Conservation (phyloP, 2,888 invertebrate species). For the Eilema caniola region DNA sequence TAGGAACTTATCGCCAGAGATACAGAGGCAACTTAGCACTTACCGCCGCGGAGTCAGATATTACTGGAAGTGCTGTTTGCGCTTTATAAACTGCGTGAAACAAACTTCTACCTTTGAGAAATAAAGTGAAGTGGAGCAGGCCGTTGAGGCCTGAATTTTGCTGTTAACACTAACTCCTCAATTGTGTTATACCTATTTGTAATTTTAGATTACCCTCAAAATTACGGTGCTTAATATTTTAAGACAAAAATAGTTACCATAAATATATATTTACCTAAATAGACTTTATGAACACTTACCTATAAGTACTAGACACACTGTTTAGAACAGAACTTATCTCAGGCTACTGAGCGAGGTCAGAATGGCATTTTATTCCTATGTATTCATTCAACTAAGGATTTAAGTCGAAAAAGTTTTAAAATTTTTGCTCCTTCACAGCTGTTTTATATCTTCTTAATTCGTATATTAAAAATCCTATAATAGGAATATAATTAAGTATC, state of each 20-base stretch:
- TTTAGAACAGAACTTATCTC: too few relatives aligned
- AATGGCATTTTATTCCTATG: too few relatives aligned
- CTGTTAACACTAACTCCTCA: constrained; percentile 5
- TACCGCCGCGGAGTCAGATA: constrained; percentile 49
- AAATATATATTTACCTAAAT: too few relatives aligned
- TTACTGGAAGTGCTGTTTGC: constrained; percentile 48
- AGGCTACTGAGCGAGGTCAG: too few relatives aligned
- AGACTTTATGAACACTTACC: too few relatives aligned
- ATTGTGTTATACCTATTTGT: not conserved
- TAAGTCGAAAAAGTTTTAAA: not conserved
- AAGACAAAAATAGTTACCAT: not conserved
- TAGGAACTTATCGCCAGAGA: constrained; percentile 77
- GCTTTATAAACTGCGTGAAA: constrained; percentile 38
- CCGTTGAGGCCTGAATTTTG: constrained; percentile 25
- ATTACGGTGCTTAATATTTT: not conserved
- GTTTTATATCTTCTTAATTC: too few relatives aligned
- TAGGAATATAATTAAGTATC: too few relatives aligned
- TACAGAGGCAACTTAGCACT: constrained; percentile 65
- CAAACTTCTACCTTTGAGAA: constrained; percentile 33
- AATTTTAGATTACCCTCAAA: not conserved
- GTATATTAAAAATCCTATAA: too few relatives aligned
- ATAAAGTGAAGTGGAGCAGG: constrained; percentile 36
- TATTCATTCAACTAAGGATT: too few relatives aligned
- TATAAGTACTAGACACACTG: too few relatives aligned
- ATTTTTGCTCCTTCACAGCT: not conserved